Evolutionary conservation across 2,113 vertebrate species (phyloP).

Genomic region (Cygnus atratus): DNA sequence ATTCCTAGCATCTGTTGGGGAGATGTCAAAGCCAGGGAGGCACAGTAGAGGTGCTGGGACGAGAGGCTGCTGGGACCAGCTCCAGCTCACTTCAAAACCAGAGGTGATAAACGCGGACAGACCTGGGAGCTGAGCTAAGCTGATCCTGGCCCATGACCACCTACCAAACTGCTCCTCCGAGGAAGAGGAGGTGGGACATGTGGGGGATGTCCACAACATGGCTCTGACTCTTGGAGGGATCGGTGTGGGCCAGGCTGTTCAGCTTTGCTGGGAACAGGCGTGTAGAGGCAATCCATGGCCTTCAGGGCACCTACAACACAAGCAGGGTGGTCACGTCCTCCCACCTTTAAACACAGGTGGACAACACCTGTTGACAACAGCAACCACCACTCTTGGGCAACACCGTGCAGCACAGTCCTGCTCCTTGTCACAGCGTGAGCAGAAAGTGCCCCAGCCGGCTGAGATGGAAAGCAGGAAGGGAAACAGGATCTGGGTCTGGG

Average conservation of each 20-base stretch:
- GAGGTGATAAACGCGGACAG: background rate
- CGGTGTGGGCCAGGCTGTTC: background rate
- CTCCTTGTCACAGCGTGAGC: fast-evolving
- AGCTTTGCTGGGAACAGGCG: background rate
- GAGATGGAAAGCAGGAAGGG: background rate
- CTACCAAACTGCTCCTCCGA: constrained; percentile 2
- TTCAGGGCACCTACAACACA: background rate
- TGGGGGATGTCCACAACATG: background rate
- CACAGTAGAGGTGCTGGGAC: background rate
- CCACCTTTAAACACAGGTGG: background rate
- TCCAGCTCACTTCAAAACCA: background rate
- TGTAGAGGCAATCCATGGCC: background rate
- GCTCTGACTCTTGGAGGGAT: constrained; percentile 50
- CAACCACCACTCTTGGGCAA: background rate
- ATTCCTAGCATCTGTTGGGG: background rate
- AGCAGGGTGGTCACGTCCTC: background rate
- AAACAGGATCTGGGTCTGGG: background rate
- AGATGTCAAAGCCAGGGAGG: background rate
- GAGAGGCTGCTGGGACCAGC: background rate
- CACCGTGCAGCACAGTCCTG: background rate
- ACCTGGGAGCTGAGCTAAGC: background rate
- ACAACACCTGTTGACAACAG: background rate
- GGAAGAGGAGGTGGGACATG: constrained; percentile 58
- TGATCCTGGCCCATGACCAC: background rate
- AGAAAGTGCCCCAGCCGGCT: background rate